These are phyloP conservation scores for Meiosimyza platycephala DNA, from an alignment of 2,888 invertebrate genomes.

Conservation along the genomic window DNA sequence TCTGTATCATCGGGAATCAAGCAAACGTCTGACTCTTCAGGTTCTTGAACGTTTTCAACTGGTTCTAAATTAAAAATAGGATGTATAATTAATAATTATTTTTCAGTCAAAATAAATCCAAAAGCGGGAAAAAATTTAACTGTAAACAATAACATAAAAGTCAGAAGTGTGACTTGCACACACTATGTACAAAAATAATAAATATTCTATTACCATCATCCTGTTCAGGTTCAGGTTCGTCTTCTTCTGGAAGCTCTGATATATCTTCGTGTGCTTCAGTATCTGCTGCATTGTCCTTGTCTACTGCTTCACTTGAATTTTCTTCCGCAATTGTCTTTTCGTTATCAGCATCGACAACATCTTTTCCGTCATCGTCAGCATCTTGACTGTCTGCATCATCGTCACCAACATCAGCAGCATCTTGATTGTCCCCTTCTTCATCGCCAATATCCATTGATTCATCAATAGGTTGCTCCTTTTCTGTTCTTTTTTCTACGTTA, in stretches of 20 bases:
- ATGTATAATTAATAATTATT: not conserved
- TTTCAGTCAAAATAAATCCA: not conserved
- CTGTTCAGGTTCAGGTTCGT: slow-evolving; percentile 44
- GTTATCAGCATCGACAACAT: slow-evolving; percentile 42
- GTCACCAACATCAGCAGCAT: not conserved
- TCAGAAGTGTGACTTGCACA: not conserved
- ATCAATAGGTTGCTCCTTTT: not conserved
- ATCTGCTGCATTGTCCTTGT: slow-evolving; percentile 35
- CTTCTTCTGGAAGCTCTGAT: slow-evolving; percentile 39
- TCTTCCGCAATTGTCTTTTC: slow-evolving; percentile 33
- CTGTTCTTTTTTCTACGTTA: slow-evolving; percentile 2
- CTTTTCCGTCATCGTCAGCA: slow-evolving; percentile 21
- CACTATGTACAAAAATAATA: not conserved
- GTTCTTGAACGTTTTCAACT: slow-evolving; percentile 68
- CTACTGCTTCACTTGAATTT: slow-evolving; percentile 34
- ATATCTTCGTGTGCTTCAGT: slow-evolving; percentile 34
- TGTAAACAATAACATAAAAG: too few relatives aligned
- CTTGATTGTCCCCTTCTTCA: slow-evolving; percentile 36
- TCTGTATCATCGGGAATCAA: slow-evolving; percentile 77
- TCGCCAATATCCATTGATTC: slow-evolving; percentile 37
- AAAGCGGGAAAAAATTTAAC: too few relatives aligned
- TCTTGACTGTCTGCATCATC: slow-evolving; percentile 30
- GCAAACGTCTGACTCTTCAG: slow-evolving; percentile 76
- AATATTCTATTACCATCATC: slow-evolving; percentile 51
- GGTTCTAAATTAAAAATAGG: slow-evolving; percentile 57